Conservation (phyloP, 2,113 vertebrate species). For the Tragelaphus imberbis region DNA sequence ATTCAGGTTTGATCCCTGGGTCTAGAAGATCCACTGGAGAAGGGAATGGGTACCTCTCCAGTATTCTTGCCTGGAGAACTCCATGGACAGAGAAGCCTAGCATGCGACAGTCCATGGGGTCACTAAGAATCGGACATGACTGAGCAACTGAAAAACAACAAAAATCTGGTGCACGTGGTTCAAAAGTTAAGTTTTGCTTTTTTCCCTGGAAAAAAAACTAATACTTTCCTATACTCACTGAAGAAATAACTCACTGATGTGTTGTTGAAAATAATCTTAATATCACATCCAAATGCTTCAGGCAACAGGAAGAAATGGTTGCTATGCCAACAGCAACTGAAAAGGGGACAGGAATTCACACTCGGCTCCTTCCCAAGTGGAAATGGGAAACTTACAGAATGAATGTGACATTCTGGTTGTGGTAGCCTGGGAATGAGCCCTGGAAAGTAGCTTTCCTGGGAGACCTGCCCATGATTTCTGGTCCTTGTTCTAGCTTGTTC, state of each 20-base stretch:
- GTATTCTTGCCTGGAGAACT: not conserved
- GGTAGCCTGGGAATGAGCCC: not conserved
- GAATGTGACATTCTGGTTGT: not conserved
- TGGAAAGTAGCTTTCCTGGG: not conserved
- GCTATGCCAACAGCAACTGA: not conserved
- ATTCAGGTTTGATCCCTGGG: not conserved
- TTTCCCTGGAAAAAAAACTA: not conserved
- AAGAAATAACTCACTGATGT: not conserved
- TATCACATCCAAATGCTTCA: not conserved
- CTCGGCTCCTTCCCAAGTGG: accelerated
- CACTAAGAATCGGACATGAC: not conserved
- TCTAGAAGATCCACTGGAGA: not conserved
- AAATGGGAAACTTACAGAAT: not conserved
- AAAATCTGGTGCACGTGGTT: not conserved
- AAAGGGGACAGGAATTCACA: not conserved
- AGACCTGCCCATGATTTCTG: too few species aligned
- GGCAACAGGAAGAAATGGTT: not conserved
- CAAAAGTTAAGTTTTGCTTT: not conserved
- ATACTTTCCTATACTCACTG: not conserved
- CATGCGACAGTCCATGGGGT: not conserved
- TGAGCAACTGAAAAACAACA: not conserved
- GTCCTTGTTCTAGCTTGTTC: not conserved
- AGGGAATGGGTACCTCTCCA: not conserved
- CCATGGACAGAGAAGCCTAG: not conserved
- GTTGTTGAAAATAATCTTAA: not conserved